These are phyloP conservation scores for Hydrochoerus hydrochaeris DNA, from an alignment of 2,113 vertebrate species.

Conservation along the genomic window DNA sequence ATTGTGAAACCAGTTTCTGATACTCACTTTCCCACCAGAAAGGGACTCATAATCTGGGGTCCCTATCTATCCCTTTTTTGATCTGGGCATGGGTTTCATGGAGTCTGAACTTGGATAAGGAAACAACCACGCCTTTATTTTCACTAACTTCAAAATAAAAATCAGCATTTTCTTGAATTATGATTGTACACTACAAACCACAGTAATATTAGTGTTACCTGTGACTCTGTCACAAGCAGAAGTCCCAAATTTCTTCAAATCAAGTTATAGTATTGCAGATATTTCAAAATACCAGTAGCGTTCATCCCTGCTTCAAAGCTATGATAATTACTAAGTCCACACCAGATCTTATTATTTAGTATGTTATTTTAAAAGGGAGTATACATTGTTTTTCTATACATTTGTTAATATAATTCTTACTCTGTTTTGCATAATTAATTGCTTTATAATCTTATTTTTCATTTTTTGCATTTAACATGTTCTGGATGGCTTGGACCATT, in stretches of 20 bases:
- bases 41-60: background rate
- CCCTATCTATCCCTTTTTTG: background rate
- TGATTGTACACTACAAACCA: too few relatives aligned
- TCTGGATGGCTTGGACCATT: background rate
- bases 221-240: background rate
- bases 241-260: background rate
- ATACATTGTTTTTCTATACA: background rate
- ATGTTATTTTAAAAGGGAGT: background rate
- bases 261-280: background rate
- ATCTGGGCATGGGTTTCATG: background rate
- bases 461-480: background rate
- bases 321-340: background rate
- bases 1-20: too few relatives aligned
- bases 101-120: background rate
- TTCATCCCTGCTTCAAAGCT: background rate
- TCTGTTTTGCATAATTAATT: background rate
- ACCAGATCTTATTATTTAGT: background rate
- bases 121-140: background rate
- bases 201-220: background rate
- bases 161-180: background rate
- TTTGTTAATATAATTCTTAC: background rate
- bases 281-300: background rate
- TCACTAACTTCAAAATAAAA: background rate
- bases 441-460: background rate
- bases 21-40: background rate